Evolutionary conservation across 2,797 vertebrate genomes (phyloP), one percentile per base, ranked within the genome.

Genomic region (Karalla daura): DNA sequence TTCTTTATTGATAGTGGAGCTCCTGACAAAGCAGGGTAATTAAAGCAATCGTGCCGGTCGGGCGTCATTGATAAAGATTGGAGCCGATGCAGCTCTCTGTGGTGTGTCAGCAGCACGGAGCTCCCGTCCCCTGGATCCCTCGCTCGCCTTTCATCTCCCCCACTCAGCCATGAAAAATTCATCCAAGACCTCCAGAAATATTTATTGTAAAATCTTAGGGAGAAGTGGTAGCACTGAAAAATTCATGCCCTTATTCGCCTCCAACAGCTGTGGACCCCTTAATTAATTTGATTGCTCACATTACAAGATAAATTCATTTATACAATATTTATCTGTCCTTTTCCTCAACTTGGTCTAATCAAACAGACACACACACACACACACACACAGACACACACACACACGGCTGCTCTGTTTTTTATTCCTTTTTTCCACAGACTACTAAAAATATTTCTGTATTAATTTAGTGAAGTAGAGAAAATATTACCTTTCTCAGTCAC

Each of bases 261-360:
- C 94, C 93, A 95, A 96, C 95, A 98, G 96, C 95, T 97, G 95
- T 94, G 93, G 92, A 96, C 94, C 94, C 92, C 93, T 94, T 96
- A 95, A 97, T 98, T 96, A 97, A 95, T 95, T 94, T 96, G 95
- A 97, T 96, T 95, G 95, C 94, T 90, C 91, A 84, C 87, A 94
- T 93, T 93, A 94, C 83, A 92, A 90, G 90, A 92, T 94, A 92
- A 88, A 93, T 90, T 84, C 32, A 83, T 92, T 92, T 85, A 91
- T 90, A 87, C 89, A 90, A 92, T 91, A 92, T 93, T 91, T 89
- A 92, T 92, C 80, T 64, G 62, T 68, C 80, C 80, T 84, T 66
- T 78, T 50, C 51, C 69, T 74, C 74, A 79, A 86, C 82, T 78
- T 73, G 63, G 62, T 70, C 54, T 66, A 83, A 85, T 85, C 83